Conservation (phyloP, 2,113 vertebrate species). For the Myrmophylax atrothorax region DNA sequence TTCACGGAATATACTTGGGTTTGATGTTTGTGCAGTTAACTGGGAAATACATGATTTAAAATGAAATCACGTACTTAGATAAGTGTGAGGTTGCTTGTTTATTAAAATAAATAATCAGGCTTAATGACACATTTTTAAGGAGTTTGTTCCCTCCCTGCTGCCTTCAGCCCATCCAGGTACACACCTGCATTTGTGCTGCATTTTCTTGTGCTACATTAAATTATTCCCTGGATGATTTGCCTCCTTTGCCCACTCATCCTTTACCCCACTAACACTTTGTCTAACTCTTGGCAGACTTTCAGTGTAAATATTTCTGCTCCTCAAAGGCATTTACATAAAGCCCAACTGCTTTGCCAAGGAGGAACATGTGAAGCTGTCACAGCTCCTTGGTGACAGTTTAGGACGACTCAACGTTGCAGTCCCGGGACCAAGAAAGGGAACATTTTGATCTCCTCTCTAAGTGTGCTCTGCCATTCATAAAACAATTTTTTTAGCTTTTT, state of each 20-base stretch:
- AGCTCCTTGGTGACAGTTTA: neutral
- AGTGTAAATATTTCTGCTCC: slow-evolving; percentile 5
- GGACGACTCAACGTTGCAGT: neutral
- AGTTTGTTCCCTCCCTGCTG: neutral
- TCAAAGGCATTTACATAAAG: neutral
- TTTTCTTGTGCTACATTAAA: neutral
- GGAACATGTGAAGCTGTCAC: neutral
- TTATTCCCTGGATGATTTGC: neutral
- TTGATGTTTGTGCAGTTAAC: neutral
- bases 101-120: neutral
- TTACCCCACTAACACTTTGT: neutral
- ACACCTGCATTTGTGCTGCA: neutral
- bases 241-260: neutral
- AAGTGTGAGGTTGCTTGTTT: neutral
- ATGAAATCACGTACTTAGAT: neutral
- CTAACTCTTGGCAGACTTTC: neutral
- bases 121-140: neutral
- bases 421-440: neutral
- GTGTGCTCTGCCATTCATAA: neutral
- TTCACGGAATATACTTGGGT: neutral
- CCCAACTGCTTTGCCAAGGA: neutral
- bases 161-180: neutral
- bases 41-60: neutral
- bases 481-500: neutral
- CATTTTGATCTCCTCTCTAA: neutral